Conservation (phyloP, 1,140 invertebrate species). For the Steinernema feltiae region DNA sequence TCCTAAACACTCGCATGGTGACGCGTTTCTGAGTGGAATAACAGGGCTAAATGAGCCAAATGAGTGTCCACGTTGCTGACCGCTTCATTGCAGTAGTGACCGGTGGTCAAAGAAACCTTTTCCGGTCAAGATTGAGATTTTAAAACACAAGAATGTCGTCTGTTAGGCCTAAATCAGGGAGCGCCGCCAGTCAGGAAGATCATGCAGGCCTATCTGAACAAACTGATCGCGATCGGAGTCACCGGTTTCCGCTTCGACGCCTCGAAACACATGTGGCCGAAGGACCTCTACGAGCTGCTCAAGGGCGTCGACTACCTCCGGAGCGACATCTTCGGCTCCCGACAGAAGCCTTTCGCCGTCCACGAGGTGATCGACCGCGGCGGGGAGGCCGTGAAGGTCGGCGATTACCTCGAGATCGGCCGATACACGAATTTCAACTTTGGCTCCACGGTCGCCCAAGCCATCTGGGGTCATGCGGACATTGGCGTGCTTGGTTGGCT, state of each 20-base stretch:
- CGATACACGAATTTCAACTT: conserved; percentile 73
- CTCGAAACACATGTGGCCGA: conserved; percentile 75
- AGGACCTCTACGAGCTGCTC: conserved; percentile 67
- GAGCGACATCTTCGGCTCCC: conserved; percentile 57
- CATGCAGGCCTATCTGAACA: conserved; percentile 69
- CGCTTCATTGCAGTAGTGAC: too few relatives aligned
- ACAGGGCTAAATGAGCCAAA: too few relatives aligned
- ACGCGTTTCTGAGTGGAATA: too few relatives aligned
- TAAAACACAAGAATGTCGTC: conserved; percentile 70
- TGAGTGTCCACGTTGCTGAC: too few relatives aligned
- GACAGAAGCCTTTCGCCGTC: conserved; percentile 62
- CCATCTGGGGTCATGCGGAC: conserved; percentile 35
- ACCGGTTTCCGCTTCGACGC: conserved; percentile 71
- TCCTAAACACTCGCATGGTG: too few relatives aligned
- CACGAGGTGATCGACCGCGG: conserved; percentile 77
- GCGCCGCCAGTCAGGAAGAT: conserved; percentile 67
- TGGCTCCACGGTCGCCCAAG: conserved; percentile 60
- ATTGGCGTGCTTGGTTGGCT: conserved; percentile 58
- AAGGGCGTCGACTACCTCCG: conserved; percentile 65
- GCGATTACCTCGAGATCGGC: conserved; percentile 67
- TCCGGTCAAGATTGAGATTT: too few relatives aligned
- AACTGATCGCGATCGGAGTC: conserved; percentile 70
- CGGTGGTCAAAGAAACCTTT: too few relatives aligned
- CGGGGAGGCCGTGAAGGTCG: conserved; percentile 66
- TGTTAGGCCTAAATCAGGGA: conserved; percentile 67